Percentiles rank a stretch among this genome's conserved stretches.
Conservation (phyloP, 2,888 invertebrate species). For the Syrista parreyssii region DNA sequence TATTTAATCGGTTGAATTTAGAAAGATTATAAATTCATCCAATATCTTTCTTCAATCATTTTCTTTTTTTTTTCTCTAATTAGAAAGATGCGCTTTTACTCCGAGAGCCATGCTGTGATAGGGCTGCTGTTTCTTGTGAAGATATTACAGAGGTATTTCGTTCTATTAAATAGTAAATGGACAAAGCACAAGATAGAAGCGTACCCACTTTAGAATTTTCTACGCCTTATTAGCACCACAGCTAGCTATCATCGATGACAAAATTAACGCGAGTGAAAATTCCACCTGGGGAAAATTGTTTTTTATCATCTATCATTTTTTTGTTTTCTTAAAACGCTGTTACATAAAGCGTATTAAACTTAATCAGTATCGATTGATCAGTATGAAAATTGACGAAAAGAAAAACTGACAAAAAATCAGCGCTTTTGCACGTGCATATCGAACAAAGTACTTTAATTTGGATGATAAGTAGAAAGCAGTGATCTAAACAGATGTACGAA, state of each 20-base stretch:
- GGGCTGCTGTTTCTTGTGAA: constrained; percentile 47
- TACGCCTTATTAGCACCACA: background rate
- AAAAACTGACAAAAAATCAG: constrained; percentile 26
- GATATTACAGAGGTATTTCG: constrained; percentile 39
- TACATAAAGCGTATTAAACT: constrained; percentile 33
- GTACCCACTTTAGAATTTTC: constrained; percentile 45
- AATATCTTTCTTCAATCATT: background rate
- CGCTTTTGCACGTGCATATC: constrained; percentile 50
- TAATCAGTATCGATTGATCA: constrained; percentile 62
- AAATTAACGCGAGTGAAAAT: constrained; percentile 32
- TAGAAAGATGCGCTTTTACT: constrained; percentile 44
- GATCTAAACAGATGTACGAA: constrained; percentile 7
- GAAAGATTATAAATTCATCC: background rate
- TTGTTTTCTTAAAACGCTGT: constrained; percentile 14
- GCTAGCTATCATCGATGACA: background rate
- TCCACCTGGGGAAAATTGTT: constrained; percentile 40
- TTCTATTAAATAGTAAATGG: constrained; percentile 40
- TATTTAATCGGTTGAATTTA: constrained; percentile 1
- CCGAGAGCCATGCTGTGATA: constrained; percentile 61
- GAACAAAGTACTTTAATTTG: constrained; percentile 38
- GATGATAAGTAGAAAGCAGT: constrained; percentile 29
- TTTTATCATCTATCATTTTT: constrained; percentile 33
- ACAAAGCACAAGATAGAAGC: constrained; percentile 48
- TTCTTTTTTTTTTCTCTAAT: constrained; percentile 14
- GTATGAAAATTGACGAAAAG: constrained; percentile 37